phyloP scores from a whole-genome alignment of 2,113 vertebrate genomes.

The Pungitius pungitius region DNA sequence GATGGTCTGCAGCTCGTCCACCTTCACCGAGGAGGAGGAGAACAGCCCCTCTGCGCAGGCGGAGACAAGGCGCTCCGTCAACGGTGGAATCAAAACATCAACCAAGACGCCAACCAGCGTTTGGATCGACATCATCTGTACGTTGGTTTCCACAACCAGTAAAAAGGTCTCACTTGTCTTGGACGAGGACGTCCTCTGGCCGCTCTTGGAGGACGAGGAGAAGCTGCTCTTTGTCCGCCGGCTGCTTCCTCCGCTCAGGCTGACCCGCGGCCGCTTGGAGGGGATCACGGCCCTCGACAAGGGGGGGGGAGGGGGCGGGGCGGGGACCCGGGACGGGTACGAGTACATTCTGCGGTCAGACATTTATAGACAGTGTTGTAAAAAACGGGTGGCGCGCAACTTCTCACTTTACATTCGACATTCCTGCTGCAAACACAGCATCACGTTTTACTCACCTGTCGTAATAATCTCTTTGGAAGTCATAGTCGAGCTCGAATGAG shows the following conservation, averaged over 20 bases:
- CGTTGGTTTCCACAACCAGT: no score
- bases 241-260: slow-evolving; percentile 84
- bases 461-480: slow-evolving; percentile 91
- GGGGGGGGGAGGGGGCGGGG: slow-evolving; percentile 87
- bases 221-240: slow-evolving; percentile 88
- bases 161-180: slow-evolving; percentile 83
- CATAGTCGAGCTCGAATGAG: slow-evolving; percentile 89
- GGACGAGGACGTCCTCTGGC: slow-evolving; percentile 84
- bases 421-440: no score
- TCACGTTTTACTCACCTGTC: slow-evolving; percentile 84
- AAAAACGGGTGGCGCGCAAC: no score
- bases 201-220: slow-evolving; percentile 88
- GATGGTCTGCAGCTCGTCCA: slow-evolving; percentile 77
- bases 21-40: slow-evolving; percentile 55
- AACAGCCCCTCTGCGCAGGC: not conserved
- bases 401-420: no score
- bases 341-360: slow-evolving; percentile 82
- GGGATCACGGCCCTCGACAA: slow-evolving; percentile 88
- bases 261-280: slow-evolving; percentile 88
- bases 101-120: not conserved
- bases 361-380: no score
- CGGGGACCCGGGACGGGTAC: slow-evolving; percentile 84
- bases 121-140: no score
- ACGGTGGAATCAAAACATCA: no score
- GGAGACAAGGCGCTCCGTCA: not conserved